These are phyloP conservation scores for Misgurnus mizolepis DNA, from an alignment of 2,113 vertebrate species.

Conservation along the genomic window DNA sequence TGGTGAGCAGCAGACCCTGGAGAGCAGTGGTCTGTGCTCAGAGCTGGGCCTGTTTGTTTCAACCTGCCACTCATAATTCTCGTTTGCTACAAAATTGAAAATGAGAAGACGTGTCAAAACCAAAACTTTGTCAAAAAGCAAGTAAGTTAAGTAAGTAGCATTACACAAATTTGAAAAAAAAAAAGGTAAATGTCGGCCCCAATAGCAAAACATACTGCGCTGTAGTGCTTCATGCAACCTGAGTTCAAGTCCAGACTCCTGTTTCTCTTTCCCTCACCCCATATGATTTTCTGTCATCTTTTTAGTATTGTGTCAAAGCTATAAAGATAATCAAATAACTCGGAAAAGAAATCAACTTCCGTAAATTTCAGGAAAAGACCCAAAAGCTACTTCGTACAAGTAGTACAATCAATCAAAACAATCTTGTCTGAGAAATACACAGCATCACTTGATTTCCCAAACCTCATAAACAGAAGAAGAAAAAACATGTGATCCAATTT, in stretches of 20 bases:
- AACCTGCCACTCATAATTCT: constrained; percentile 19
- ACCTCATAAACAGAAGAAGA: constrained; percentile 1
- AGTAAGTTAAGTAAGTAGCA: not conserved
- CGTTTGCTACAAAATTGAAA: constrained; percentile 12
- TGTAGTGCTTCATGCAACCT: no score
- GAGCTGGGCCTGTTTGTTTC: constrained; percentile 14
- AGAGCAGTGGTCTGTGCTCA: constrained; percentile 1
- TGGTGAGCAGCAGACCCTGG: constrained; percentile 19
- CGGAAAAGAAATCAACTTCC: no score
- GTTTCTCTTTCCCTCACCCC: no score
- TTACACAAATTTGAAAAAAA: not conserved
- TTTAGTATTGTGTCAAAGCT: no score
- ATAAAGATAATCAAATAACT: no score
- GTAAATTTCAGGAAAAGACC: no score
- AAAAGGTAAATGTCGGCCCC: no score
- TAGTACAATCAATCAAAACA: not conserved
- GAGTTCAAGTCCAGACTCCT: no score
- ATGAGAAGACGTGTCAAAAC: not conserved
- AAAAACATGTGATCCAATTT: constrained; percentile 37
- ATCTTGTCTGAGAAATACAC: not conserved
- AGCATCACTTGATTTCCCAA: constrained; percentile 15
- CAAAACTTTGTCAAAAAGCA: not conserved
- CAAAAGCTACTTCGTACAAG: not conserved
- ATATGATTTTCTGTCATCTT: no score
- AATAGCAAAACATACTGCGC: no score